Conservation (phyloP, 2,113 vertebrate genomes). For the Eulemur macaco region DNA sequence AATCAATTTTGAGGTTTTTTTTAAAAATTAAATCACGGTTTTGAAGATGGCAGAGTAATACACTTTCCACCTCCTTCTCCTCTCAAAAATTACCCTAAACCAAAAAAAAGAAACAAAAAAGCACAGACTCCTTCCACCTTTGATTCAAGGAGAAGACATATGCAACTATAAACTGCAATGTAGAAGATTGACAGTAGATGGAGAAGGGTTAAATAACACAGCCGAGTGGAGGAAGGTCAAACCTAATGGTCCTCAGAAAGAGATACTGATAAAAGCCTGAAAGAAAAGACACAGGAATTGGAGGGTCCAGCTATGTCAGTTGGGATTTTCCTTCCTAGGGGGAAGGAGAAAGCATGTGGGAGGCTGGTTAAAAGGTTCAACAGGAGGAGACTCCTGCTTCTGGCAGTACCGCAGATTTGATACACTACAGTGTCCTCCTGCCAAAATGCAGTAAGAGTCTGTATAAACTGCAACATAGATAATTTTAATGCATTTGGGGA, state of each 20-base stretch:
- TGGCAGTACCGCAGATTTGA: background rate
- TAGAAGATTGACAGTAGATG: background rate
- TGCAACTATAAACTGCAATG: background rate
- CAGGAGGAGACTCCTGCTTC: background rate
- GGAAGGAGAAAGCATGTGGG: background rate
- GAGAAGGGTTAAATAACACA: background rate
- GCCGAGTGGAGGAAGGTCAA: background rate
- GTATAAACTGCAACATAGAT: background rate
- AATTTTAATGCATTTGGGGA: background rate
- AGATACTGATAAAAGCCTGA: background rate
- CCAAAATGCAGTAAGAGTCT: background rate
- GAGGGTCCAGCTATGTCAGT: background rate
- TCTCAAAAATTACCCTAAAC: constrained; percentile 15
- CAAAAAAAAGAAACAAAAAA: constrained; percentile 1
- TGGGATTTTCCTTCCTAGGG: background rate
- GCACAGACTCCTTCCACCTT: background rate
- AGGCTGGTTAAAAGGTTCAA: background rate
- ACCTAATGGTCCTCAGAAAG: background rate
- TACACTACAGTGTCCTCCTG: background rate
- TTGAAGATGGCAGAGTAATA: background rate
- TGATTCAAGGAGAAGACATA: background rate
- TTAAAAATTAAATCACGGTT: background rate
- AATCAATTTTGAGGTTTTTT: background rate
- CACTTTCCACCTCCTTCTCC: background rate
- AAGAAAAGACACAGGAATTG: background rate